Evolutionary conservation across 1,140 invertebrate species (phyloP).

Genomic region (Ceratina japonica): DNA sequence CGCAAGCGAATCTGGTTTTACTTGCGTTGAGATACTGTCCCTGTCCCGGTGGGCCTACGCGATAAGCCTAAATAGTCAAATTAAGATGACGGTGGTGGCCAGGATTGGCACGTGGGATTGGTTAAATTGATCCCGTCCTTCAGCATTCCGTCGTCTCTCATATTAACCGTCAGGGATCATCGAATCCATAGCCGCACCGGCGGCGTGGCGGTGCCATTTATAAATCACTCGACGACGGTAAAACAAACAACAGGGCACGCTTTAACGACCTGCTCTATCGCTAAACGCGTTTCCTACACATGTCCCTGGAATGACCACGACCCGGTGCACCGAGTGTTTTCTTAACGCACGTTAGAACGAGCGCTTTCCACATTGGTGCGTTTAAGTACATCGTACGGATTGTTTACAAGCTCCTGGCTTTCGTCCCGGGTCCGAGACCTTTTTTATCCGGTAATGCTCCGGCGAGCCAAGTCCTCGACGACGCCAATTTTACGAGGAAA

Average conservation of each 20-base stretch:
- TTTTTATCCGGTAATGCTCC: constrained; percentile 24
- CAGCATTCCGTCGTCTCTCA: constrained; percentile 44
- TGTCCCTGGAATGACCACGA: background rate
- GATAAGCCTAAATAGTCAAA: constrained; percentile 71
- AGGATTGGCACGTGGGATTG: constrained; percentile 63
- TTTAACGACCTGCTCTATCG: background rate
- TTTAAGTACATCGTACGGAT: background rate
- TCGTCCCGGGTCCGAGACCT: background rate
- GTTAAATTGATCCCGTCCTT: constrained; percentile 71
- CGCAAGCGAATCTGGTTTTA: constrained; percentile 27
- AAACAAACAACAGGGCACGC: background rate
- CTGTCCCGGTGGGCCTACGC: background rate
- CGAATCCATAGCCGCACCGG: constrained; percentile 14
- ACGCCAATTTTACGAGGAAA: constrained; percentile 29
- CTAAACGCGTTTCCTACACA: constrained; percentile 2
- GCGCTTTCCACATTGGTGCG: background rate
- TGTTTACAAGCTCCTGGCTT: constrained; percentile 11
- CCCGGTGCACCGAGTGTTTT: background rate
- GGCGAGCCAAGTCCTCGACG: constrained; percentile 38
- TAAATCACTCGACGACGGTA: background rate
- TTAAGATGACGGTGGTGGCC: constrained; percentile 67
- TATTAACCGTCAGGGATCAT: constrained; percentile 35
- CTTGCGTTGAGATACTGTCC: constrained; percentile 35
- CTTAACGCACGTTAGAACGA: background rate
- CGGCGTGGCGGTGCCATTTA: background rate